A percentile compares a stretch with the other conserved stretches of the same genome.
phyloP scores from a whole-genome alignment of 2,888 invertebrate species.

The Lochmaea crataegi region DNA sequence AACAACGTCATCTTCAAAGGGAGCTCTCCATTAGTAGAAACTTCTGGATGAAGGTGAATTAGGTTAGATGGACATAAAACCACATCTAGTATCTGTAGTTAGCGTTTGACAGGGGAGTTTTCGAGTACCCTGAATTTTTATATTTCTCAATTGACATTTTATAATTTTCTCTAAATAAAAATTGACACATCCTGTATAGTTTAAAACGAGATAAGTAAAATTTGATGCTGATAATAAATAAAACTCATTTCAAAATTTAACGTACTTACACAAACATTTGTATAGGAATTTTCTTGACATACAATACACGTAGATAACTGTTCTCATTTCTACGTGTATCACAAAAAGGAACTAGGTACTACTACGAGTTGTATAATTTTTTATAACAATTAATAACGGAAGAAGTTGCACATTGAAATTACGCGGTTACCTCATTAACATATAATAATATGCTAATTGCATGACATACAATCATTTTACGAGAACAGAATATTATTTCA shows the following conservation, averaged over 20 bases:
- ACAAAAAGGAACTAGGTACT: neutral
- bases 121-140: too few species aligned
- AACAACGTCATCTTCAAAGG: too few species aligned
- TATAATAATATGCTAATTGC: neutral
- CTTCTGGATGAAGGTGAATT: too few species aligned
- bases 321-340: conserved; percentile 2
- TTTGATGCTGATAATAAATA: conserved; percentile 18
- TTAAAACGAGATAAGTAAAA: neutral
- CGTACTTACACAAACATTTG: neutral
- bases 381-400: conserved; percentile 6
- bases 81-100: too few species aligned
- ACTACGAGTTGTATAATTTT: neutral
- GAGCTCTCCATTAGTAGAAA: too few species aligned
- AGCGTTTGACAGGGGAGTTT: too few species aligned
- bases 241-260: neutral
- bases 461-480: neutral
- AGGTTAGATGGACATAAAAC: too few species aligned
- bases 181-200: neutral
- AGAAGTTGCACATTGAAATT: neutral
- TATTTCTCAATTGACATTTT: too few species aligned
- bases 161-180: neutral
- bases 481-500: neutral
- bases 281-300: conserved; percentile 2
- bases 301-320: conserved; percentile 13
- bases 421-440: neutral